Base-by-base conservation (phyloP, 2,113 vertebrate genomes). In the Chaenogobius annularis region DNA sequence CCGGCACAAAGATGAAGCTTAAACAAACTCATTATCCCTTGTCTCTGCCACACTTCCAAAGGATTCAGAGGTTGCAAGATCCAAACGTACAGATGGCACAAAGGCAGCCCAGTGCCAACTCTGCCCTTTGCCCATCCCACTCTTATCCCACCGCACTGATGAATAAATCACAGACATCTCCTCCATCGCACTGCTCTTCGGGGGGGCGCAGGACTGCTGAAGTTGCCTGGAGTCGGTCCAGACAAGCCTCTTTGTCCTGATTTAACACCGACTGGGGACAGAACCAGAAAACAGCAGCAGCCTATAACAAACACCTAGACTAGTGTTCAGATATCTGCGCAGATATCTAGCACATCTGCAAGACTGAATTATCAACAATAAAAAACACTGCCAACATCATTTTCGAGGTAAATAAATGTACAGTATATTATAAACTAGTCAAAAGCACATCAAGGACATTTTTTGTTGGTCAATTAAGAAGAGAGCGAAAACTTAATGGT, bases 181-280 rank as follows among this genome's bases (percentile, higher is more conserved):
- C 43, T 80, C 65, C 65, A 70, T 78, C 75, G 74, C 75, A 70
- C 74, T 73, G 67, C 73, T 35, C 75, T 74, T 69, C 73, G 35
- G 68, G 83, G n/a, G 79, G 73, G 43, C 40, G 66, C 43, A 48
- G 72, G 79, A 82, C 46, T 83, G 85, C 88, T 87, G 83, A 83
- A 85, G 84, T 76, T 68, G 73, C 83, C 80, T 90, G 85, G 86
- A 82, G 70, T 62, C 73, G 8, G n/a, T 89, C 83, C 89, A 90
- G 84, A 58, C 78, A 46, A n/a, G n/a, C 64, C 68, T 76, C 76
- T 68, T 66, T 70, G 62, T 56, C 74, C 65, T 78, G 75, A 56
- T 69, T 81, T 54, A 52, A 15, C 72, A 59, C 66, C 46, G 35
- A 5, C 15, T 64, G 19, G 17, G 62, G 74, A 64, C 5, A 55